phyloP scores from a whole-genome alignment of 2,797 vertebrate species.

The Poliocrania exsul region DNA sequence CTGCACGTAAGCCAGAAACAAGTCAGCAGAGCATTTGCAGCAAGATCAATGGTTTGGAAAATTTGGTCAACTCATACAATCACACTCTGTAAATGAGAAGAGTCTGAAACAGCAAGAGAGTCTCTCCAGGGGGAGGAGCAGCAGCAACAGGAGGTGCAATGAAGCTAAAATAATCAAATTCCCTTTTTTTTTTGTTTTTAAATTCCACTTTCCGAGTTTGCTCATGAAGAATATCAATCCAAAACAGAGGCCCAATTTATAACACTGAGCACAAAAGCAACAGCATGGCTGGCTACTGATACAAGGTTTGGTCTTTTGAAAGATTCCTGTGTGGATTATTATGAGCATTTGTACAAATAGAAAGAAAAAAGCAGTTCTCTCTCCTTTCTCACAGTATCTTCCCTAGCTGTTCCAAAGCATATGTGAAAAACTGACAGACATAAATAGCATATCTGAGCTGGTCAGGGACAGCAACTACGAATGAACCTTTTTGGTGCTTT shows the following conservation, averaged over 20 bases:
- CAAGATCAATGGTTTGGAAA: slow-evolving; percentile 23
- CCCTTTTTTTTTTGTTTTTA: not conserved
- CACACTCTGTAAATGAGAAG: not conserved
- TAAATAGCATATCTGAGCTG: not conserved
- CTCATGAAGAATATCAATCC: not conserved
- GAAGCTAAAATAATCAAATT: slow-evolving; percentile 23
- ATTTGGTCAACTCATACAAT: slow-evolving; percentile 18
- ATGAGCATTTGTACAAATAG: not conserved
- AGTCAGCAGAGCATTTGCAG: not conserved
- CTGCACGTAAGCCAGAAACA: not conserved
- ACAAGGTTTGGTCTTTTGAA: not conserved
- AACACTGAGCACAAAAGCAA: not conserved
- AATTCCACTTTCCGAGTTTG: not conserved
- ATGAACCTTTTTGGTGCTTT: not conserved
- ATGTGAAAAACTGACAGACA: not conserved
- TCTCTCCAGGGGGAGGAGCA: not conserved
- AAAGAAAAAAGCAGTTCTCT: not conserved
- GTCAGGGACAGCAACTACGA: not conserved
- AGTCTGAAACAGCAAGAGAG: not conserved
- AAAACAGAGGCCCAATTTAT: not conserved
- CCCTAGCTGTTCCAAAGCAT: not conserved
- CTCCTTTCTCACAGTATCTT: not conserved
- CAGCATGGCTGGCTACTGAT: not conserved
- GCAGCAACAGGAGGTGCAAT: not conserved
- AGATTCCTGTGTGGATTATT: not conserved